phyloP scores from a whole-genome alignment of 2,797 vertebrate species.

The Euphonia xanthogaster region DNA sequence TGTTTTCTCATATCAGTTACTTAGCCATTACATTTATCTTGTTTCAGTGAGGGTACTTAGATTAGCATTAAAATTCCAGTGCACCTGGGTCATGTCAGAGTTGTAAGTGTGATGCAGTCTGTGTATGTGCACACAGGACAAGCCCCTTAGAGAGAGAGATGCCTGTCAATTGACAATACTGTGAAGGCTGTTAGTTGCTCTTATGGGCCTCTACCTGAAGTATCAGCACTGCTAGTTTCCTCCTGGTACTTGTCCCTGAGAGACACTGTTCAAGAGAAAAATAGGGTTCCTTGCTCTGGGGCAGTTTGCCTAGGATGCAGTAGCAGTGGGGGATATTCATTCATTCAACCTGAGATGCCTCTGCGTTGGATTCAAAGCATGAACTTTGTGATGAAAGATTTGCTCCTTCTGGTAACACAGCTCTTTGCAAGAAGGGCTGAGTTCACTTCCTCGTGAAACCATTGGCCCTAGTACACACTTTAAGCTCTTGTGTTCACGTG shows the following conservation, averaged over 20 bases:
- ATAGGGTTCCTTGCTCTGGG: neutral
- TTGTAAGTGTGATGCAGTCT: neutral
- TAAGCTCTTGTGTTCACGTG: neutral
- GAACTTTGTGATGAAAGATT: neutral
- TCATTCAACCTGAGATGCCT: neutral
- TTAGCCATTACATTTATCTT: slow-evolving; percentile 15
- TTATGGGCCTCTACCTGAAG: neutral
- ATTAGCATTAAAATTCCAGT: slow-evolving; percentile 33
- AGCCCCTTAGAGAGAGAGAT: neutral
- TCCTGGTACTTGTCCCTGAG: neutral
- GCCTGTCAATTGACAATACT: neutral
- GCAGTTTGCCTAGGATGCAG: neutral
- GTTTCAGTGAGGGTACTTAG: neutral
- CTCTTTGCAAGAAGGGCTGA: neutral
- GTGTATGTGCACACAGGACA: neutral
- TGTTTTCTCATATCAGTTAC: neutral
- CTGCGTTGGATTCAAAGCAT: neutral
- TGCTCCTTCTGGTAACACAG: neutral
- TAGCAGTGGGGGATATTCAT: neutral
- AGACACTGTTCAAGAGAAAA: neutral
- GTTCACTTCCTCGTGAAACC: neutral
- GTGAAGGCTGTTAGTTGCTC: neutral
- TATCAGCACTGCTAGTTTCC: neutral
- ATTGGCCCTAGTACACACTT: neutral
- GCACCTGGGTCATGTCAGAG: neutral